Base-by-base conservation (phyloP, 64 coral and sea anemone species). In the Platygyra sinensis region DNA sequence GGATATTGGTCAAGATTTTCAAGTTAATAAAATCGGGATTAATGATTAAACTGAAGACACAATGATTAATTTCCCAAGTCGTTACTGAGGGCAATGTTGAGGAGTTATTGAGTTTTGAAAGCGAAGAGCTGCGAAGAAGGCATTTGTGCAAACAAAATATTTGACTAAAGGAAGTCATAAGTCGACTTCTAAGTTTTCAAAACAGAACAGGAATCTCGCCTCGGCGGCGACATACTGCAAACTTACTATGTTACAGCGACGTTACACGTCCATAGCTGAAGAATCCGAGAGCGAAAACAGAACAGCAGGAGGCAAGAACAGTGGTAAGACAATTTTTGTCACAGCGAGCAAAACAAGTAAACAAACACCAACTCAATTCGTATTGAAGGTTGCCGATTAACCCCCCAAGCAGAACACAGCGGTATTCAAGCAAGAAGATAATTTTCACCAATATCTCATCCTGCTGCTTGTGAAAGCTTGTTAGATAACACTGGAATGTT, bases 261-360 rank as follows among this genome's bases (percentile, higher is more conserved):
- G 86, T 10, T 93, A 87, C 78, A 89, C 95, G 13, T 96, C 95
- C 9, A 96, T 96, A n/a, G 95, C 95, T 8, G 95, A 96, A 67
- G 95, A 96, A 65, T 91, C 95, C 11, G 95, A 96, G 63, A 55
- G 67, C 7, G 81, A 90, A 33, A 89, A 86, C 12, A 24, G 52
- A 11, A 42, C 52, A 14, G 8, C 52, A 5, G 42, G 64, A 38
- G 72, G 17, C 0, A 71, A 17, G 81, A 71, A 14, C 65, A 85
- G 19, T 24, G 81, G 81, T 71, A 28, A 72, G 81, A 6, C 25
- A 51, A 15, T 16, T 42, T 11, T 1, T 27, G 29, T 17, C 72
- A 67, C 90, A 25, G 54, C 72, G 22, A 33, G 2, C 22, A 50
- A n/a, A 17, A 14, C 13, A 49, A 79, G 73, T 86, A 77, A 77